phyloP scores from a whole-genome alignment of 2,888 invertebrate genomes.

The Drosophila buzzatii region DNA sequence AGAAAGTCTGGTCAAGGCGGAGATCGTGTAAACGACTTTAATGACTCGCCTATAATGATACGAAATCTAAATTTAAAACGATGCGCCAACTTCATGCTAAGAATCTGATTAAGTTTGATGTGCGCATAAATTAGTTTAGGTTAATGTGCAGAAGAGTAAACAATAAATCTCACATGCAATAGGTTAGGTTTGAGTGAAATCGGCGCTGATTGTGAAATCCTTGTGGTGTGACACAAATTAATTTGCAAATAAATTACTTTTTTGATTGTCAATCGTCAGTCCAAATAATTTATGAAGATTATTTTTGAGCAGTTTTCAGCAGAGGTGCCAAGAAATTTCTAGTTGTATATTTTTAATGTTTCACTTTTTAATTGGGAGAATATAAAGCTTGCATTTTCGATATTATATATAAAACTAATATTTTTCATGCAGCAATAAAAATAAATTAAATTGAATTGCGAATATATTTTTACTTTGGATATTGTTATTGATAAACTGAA shows the following conservation, averaged over 20 bases:
- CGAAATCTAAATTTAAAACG: background rate
- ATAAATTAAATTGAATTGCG: background rate
- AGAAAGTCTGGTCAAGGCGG: conserved; percentile 21
- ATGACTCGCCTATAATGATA: conserved; percentile 7
- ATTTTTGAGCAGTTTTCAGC: background rate
- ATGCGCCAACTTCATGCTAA: background rate
- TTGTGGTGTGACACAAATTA: background rate
- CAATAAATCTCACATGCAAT: conserved; percentile 3
- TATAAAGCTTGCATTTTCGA: background rate
- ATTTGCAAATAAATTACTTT: background rate
- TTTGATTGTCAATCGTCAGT: background rate
- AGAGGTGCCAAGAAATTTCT: background rate
- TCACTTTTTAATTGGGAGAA: background rate
- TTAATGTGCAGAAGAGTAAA: background rate
- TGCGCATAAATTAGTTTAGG: background rate
- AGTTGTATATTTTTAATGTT: background rate
- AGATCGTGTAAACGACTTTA: conserved; percentile 1
- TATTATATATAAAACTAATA: background rate
- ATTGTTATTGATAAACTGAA: background rate
- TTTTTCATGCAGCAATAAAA: background rate
- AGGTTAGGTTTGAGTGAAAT: conserved; percentile 2
- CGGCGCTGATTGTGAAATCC: background rate
- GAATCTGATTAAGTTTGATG: conserved; percentile 20
- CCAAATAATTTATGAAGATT: background rate
- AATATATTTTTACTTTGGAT: background rate